Percentiles rank a stretch among this genome's conserved stretches.
Conservation (phyloP, 2,888 invertebrate genomes). For the Hydroisotoma schaefferi region DNA sequence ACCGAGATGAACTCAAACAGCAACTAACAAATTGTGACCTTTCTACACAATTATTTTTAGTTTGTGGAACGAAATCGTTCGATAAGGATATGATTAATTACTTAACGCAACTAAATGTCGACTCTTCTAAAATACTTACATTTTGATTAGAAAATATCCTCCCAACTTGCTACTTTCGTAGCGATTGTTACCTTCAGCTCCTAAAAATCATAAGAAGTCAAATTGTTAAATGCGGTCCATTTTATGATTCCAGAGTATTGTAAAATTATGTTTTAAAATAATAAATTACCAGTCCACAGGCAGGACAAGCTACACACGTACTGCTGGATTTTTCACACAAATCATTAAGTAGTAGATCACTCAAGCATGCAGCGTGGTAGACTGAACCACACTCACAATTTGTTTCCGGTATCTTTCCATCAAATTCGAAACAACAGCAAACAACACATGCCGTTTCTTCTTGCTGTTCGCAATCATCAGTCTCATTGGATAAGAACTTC, state of each 20-base stretch:
- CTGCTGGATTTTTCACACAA: conserved; percentile 16
- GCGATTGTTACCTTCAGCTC: not conserved
- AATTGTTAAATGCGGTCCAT: conserved; percentile 15
- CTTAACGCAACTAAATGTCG: not conserved
- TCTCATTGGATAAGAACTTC: conserved; percentile 50
- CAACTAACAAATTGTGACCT: conserved; percentile 49
- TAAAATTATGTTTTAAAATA: not conserved
- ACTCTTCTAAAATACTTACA: not conserved
- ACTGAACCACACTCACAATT: conserved; percentile 53
- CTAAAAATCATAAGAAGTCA: conserved; percentile 9
- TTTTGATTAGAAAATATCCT: not conserved
- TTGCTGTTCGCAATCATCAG: conserved; percentile 32
- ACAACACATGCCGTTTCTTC: conserved; percentile 52
- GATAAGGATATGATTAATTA: conserved; percentile 55
- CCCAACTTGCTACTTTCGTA: not conserved
- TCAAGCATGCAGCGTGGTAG: conserved; percentile 54
- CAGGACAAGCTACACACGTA: conserved; percentile 33
- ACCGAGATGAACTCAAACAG: conserved; percentile 51
- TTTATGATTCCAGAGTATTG: conserved; percentile 3
- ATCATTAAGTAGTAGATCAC: conserved; percentile 51
- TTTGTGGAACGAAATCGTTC: conserved; percentile 64
- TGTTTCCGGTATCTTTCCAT: conserved; percentile 53
- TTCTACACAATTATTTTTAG: conserved; percentile 52
- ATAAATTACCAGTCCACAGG: conserved; percentile 25
- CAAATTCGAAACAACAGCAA: conserved; percentile 52